Evolutionary conservation across 2,888 invertebrate species (phyloP), one percentile per base, ranked within the genome.

Genomic region (Resseliella maxima): DNA sequence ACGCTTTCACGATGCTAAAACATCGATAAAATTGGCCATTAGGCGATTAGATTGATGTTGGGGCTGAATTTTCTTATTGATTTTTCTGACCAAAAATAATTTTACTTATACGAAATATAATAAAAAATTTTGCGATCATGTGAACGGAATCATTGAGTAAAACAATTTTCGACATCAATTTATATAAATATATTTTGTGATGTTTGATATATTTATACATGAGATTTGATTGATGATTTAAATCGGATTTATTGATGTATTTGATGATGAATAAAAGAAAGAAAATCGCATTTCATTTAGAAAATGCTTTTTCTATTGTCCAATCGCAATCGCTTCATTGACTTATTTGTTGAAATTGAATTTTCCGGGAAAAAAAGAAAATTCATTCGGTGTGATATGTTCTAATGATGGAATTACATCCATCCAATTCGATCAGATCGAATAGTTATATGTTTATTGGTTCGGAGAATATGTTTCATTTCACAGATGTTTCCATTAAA

Each of bases 1-100:
- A n/a, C 41, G 5, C 41, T 41, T 41, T 2, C 15, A 2, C 50
- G 21, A 50, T 50, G 50, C 21, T 41, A 41, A 50, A 50, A n/a
- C n/a, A 50, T 18, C 24, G 59, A 59, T 59, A 15, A 72, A 72
- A 72, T 72, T 72, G 72, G 10, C 72, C n/a, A 72, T 72, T 35
- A 72, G 31, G 8, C 72, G 27, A 72, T 72, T 31, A 72, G 72
- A 72, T 50, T 12, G 10, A 18, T 31, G 0, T 72, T 35, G 12
- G 15, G 46, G 18, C 18, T 35, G 72, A 72, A 31, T 72, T 31
- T 31, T 27, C 18, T 72, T 72, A 72, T 72, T 72, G 72, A 72
- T 31, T 72, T 72, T 72, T 50, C 24, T 24, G 59, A 3, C 59
- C 59, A n/a, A n/a, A n/a, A n/a, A n/a, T n/a, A n/a, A n/a, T n/a